These are phyloP conservation scores for Eptesicus fuscus DNA, from an alignment of 2,113 vertebrate species.

Conservation along the genomic window DNA sequence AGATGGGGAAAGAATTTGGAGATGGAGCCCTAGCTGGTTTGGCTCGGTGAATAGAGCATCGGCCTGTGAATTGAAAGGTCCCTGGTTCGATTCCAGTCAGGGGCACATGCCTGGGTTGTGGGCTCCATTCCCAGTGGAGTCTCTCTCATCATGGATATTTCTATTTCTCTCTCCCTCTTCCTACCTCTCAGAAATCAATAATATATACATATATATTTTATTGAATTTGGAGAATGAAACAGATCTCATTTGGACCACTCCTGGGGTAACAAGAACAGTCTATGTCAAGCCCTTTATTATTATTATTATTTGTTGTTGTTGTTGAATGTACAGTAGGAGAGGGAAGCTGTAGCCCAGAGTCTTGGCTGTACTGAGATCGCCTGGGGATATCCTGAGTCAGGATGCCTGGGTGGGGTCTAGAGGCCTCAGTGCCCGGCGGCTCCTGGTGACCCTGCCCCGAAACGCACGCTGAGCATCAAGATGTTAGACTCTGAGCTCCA, in stretches of 20 bases:
- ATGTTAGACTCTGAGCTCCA: not conserved
- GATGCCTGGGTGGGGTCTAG: not conserved
- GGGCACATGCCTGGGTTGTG: too few relatives aligned
- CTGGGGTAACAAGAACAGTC: not conserved
- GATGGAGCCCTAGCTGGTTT: not conserved
- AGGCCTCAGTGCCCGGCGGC: not conserved
- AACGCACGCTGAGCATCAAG: not conserved
- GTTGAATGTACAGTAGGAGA: not conserved
- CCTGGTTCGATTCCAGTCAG: too few relatives aligned
- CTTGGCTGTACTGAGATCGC: not conserved
- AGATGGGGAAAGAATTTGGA: not conserved
- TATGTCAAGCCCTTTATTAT: not conserved
- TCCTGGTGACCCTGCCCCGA: accelerated
- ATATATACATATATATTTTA: too few relatives aligned
- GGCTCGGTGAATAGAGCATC: too few relatives aligned
- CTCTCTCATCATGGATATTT: too few relatives aligned
- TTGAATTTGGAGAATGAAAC: not conserved
- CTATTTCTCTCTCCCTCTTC: too few relatives aligned
- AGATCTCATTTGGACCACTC: not conserved
- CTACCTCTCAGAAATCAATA: too few relatives aligned
- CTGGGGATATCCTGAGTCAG: not conserved
- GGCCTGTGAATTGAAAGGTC: too few relatives aligned
- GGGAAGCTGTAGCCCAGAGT: not conserved
- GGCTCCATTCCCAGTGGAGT: too few relatives aligned
- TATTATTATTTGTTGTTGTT: not conserved